phyloP scores from a whole-genome alignment of 2,888 invertebrate genomes.

The Cyaniris semiargus region DNA sequence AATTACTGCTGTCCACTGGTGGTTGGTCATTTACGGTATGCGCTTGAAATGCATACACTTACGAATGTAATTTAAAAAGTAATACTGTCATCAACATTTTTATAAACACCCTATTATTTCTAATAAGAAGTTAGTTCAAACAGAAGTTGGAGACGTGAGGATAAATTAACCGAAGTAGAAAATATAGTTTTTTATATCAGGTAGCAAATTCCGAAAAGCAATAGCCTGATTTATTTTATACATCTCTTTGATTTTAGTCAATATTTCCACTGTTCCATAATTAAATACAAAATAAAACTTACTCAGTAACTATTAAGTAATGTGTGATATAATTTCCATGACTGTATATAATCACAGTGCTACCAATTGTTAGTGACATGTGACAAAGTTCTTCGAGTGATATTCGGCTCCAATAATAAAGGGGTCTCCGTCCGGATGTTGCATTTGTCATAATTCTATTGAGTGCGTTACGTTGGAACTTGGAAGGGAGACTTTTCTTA shows the following conservation, averaged over 20 bases:
- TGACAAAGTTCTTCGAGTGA: constrained; percentile 63
- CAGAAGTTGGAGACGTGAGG: no score
- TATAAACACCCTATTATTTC: not conserved
- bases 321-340: not conserved
- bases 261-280: no score
- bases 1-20: constrained; percentile 62
- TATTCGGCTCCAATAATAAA: constrained; percentile 58
- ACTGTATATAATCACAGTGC: constrained; percentile 23
- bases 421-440: constrained; percentile 71
- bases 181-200: no score
- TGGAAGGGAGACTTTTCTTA: constrained; percentile 30
- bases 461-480: constrained; percentile 39
- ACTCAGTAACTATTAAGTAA: no score
- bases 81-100: not conserved
- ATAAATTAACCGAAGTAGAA: no score
- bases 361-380: constrained; percentile 58
- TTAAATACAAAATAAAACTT: no score
- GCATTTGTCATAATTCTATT: constrained; percentile 61
- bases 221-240: no score
- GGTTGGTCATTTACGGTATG: constrained; percentile 36
- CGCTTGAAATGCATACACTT: not conserved
- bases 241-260: no score
- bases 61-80: constrained; percentile 8
- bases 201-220: no score
- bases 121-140: no score